Percentiles rank a stretch among this genome's conserved stretches.
Conservation (phyloP, 2,113 vertebrate species). For the Apodemus speciosus region DNA sequence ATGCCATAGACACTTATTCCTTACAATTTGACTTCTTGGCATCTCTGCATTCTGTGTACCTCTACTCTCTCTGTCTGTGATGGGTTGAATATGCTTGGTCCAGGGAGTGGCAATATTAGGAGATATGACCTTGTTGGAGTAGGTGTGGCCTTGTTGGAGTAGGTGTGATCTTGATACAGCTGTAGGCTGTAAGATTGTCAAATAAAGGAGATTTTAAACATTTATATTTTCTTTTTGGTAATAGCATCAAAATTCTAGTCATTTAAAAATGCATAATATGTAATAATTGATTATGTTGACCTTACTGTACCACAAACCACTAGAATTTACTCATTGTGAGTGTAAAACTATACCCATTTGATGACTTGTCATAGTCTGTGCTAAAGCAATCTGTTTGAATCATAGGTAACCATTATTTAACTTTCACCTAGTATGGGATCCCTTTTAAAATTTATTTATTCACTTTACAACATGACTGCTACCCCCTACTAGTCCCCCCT, state of each 20-base stretch:
- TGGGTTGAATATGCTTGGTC: too few relatives aligned
- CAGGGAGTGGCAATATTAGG: too few relatives aligned
- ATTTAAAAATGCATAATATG: background rate
- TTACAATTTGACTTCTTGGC: background rate
- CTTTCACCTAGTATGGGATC: background rate
- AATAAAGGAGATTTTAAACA: background rate
- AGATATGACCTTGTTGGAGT: too few relatives aligned
- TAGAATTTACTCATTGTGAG: background rate
- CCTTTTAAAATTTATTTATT: background rate
- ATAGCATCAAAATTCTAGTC: background rate
- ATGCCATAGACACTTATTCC: background rate
- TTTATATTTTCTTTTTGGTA: background rate
- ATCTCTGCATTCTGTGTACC: background rate
- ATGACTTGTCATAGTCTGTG: background rate
- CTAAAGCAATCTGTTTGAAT: background rate
- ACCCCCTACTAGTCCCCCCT: too few relatives aligned
- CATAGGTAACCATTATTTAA: background rate
- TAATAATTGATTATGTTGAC: background rate
- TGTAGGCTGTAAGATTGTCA: background rate
- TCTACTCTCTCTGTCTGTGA: too few relatives aligned
- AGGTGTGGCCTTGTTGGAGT: too few relatives aligned
- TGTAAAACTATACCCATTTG: background rate
- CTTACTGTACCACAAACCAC: background rate
- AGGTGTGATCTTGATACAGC: too few relatives aligned
- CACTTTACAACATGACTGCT: too few relatives aligned